A percentile compares a stretch with the other conserved stretches of the same genome.
Evolutionary conservation across 2,113 vertebrate genomes (phyloP).

Genomic region (Xiphias gladius): DNA sequence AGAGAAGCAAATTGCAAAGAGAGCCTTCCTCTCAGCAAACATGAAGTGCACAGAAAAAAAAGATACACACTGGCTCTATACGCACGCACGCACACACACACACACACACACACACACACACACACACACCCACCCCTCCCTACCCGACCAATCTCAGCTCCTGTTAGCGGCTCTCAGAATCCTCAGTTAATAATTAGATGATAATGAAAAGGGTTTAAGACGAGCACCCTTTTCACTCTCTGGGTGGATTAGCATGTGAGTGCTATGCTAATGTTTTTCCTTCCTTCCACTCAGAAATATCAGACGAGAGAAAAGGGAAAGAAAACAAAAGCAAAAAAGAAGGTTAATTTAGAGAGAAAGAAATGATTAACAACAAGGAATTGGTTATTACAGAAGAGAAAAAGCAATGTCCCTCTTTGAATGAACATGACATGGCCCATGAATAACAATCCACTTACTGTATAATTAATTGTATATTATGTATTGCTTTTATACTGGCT

Average conservation of each 20-base stretch:
- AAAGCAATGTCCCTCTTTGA: conserved; percentile 34
- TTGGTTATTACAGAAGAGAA: conserved; percentile 30
- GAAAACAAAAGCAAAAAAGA: conserved; percentile 32
- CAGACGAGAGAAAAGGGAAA: conserved; percentile 41
- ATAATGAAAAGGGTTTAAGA: conserved; percentile 81
- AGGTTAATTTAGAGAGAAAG: conserved; percentile 63
- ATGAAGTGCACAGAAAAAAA: conserved; percentile 55
- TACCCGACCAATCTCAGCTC: conserved; percentile 44
- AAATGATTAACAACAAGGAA: conserved; percentile 65
- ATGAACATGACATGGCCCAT: conserved; percentile 44
- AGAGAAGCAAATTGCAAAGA: conserved; percentile 69
- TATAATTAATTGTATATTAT: conserved; percentile 67
- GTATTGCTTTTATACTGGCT: conserved; percentile 47
- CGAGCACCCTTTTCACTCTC: conserved; percentile 73
- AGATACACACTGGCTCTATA: conserved; percentile 20
- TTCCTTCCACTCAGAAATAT: conserved; percentile 57
- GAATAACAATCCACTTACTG: conserved; percentile 62
- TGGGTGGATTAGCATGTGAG: conserved; percentile 81
- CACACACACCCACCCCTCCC: conserved; percentile 18
- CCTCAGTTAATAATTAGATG: conserved; percentile 83
- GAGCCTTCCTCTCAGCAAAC: conserved; percentile 67
- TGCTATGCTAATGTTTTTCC: conserved; percentile 76
- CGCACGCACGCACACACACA: not conserved
- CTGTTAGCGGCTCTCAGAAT: conserved; percentile 72
- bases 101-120: conserved; percentile 15